Evolutionary conservation across 2,888 invertebrate species (phyloP).

Genomic region (Schrankia costaestrigalis): DNA sequence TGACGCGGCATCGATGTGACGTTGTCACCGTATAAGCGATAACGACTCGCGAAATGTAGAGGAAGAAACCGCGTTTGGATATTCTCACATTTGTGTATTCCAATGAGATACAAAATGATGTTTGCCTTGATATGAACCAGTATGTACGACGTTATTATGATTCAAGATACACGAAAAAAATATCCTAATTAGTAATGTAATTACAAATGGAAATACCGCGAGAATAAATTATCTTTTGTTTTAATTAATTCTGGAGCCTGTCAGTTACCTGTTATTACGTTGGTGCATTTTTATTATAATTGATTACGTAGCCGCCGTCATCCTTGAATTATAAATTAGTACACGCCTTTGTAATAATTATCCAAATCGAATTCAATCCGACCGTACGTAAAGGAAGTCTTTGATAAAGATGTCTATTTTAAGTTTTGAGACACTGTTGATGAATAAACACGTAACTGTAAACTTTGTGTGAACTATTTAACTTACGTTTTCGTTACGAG

Average conservation of each 20-base stretch:
- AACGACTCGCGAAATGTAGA: constrained; percentile 13
- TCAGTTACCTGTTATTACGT: constrained; percentile 26
- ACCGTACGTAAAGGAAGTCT: constrained; percentile 52
- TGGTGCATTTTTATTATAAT: constrained; percentile 32
- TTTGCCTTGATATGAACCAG: background rate
- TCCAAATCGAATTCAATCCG: constrained; percentile 52
- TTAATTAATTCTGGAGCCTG: constrained; percentile 24
- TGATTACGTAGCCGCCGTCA: constrained; percentile 35
- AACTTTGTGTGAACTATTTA: too few relatives aligned
- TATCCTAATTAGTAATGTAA: constrained; percentile 21
- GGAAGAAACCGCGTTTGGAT: constrained; percentile 7
- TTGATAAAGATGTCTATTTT: constrained; percentile 69
- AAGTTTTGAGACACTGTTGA: constrained; percentile 27
- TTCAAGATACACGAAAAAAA: constrained; percentile 17
- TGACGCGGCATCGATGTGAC: constrained; percentile 30
- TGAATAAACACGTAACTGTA: constrained; percentile 42
- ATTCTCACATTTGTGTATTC: constrained; percentile 4
- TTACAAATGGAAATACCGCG: constrained; percentile 21
- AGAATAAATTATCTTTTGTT: constrained; percentile 33
- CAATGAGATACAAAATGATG: too few relatives aligned
- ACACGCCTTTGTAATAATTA: constrained; percentile 43
- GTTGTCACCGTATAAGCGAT: constrained; percentile 28
- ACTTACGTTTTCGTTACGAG: too few relatives aligned
- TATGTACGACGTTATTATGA: constrained; percentile 4
- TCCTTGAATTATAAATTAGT: constrained; percentile 46